Evolutionary conservation across 2,888 invertebrate genomes (phyloP).

Genomic region (Callyntrura sp.): DNA sequence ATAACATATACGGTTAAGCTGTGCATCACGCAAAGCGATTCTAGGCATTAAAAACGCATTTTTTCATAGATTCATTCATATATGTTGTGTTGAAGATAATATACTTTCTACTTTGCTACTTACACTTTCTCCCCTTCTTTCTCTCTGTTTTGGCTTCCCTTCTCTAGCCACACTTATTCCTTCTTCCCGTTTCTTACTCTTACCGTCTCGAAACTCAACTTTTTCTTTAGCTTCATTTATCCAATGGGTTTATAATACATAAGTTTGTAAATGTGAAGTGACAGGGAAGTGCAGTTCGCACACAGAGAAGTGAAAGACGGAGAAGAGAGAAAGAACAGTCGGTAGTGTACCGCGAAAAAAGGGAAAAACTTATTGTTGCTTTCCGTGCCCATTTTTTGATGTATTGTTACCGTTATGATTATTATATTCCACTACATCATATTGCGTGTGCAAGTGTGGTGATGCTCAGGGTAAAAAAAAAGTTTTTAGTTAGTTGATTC

Average conservation of each 20-base stretch:
- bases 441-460: slow-evolving; percentile 46
- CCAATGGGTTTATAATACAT: slow-evolving; percentile 74
- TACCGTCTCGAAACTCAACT: slow-evolving; percentile 40
- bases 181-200: background rate
- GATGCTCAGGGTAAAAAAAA: background rate
- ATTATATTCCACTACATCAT: slow-evolving; percentile 73
- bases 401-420: slow-evolving; percentile 70
- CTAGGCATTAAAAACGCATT: slow-evolving; percentile 74
- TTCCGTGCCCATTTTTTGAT: slow-evolving; percentile 46
- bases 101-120: slow-evolving; percentile 57
- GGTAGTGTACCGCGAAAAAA: background rate
- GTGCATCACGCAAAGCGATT: slow-evolving; percentile 73
- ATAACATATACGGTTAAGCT: slow-evolving; percentile 61
- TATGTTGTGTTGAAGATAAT: slow-evolving; percentile 26
- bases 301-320: background rate
- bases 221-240: slow-evolving; percentile 69
- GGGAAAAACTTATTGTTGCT: slow-evolving; percentile 41
- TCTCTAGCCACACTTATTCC: background rate
- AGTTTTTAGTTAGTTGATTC: slow-evolving; percentile 27
- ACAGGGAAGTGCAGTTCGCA: slow-evolving; percentile 71
- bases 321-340: background rate
- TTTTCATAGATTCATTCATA: slow-evolving; percentile 66
- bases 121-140: slow-evolving; percentile 48
- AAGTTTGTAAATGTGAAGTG: slow-evolving; percentile 68
- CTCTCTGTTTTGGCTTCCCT: background rate